These are phyloP conservation scores for Cuculus canorus DNA, from an alignment of 2,797 vertebrate species.

Conservation along the genomic window DNA sequence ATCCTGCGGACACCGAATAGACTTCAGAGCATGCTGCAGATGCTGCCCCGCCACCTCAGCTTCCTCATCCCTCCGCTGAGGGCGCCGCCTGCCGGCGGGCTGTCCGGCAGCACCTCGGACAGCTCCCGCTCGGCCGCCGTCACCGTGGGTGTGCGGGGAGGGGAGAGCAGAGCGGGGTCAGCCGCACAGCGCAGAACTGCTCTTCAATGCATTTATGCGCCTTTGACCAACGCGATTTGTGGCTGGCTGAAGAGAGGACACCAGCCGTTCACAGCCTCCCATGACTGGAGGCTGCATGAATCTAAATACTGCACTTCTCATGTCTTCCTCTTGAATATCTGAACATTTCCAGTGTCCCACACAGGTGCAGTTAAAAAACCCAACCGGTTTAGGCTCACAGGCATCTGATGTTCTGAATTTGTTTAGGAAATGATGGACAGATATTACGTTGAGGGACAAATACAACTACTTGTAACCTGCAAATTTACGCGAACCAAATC, in stretches of 20 bases:
- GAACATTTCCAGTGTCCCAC: not conserved
- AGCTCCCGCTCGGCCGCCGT: not conserved
- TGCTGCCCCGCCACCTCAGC: rapidly evolving
- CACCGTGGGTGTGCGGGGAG: rapidly evolving
- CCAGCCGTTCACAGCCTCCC: not conserved
- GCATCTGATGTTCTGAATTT: not conserved
- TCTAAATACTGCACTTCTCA: rapidly evolving
- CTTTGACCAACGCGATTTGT: too few species aligned
- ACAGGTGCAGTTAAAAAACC: not conserved
- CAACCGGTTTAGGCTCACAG: not conserved
- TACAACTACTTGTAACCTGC: not conserved
- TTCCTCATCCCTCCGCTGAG: too few species aligned
- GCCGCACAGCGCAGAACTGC: rapidly evolving
- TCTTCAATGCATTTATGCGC: rapidly evolving
- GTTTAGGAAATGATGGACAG: not conserved
- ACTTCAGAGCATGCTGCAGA: not conserved
- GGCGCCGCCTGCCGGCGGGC: rapidly evolving
- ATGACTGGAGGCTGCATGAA: not conserved
- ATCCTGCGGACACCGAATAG: not conserved
- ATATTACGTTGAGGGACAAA: rapidly evolving
- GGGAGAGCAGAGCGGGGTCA: too few species aligned
- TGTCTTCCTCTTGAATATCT: not conserved
- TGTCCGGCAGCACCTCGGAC: not conserved
- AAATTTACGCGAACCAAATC: not conserved
- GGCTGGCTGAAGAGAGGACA: not conserved